A percentile compares a stretch with the other conserved stretches of the same genome.
phyloP scores from a whole-genome alignment of 2,113 vertebrate genomes.

The Empidonax alnorum region DNA sequence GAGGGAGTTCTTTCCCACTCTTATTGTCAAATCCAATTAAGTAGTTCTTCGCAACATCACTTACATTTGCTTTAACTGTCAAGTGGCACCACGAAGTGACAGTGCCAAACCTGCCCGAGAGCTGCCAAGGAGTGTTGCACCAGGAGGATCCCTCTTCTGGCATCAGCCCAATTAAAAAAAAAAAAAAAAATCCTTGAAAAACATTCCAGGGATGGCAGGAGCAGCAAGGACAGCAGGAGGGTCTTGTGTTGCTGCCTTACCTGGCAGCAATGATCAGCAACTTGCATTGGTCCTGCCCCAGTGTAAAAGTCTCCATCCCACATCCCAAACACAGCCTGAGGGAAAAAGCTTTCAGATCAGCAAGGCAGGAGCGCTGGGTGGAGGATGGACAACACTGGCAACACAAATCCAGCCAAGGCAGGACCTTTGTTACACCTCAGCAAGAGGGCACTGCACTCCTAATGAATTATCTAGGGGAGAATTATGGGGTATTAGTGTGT shows the following conservation, averaged over 20 bases:
- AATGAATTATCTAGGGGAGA: neutral
- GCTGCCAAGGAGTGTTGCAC: neutral
- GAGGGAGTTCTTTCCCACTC: neutral
- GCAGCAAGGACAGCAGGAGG: neutral
- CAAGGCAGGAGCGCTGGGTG: neutral
- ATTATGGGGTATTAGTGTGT: neutral
- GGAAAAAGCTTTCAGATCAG: neutral
- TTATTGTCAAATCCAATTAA: conserved; percentile 9
- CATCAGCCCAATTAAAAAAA: neutral
- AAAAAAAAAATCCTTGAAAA: neutral
- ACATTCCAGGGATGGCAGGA: neutral
- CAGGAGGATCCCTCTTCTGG: neutral
- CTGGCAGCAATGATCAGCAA: neutral
- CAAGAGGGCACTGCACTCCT: neutral
- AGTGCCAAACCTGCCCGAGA: neutral
- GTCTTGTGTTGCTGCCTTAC: neutral
- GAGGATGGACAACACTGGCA: neutral
- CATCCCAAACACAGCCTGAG: neutral
- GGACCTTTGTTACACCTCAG: neutral
- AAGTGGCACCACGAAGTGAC: neutral
- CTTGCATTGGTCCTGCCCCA: neutral
- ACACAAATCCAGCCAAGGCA: neutral
- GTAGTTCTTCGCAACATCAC: neutral
- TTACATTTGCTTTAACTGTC: neutral
- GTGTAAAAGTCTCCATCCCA: neutral